Base-by-base conservation (phyloP, 2,113 vertebrate species). In the Rhinolophus sinicus region DNA sequence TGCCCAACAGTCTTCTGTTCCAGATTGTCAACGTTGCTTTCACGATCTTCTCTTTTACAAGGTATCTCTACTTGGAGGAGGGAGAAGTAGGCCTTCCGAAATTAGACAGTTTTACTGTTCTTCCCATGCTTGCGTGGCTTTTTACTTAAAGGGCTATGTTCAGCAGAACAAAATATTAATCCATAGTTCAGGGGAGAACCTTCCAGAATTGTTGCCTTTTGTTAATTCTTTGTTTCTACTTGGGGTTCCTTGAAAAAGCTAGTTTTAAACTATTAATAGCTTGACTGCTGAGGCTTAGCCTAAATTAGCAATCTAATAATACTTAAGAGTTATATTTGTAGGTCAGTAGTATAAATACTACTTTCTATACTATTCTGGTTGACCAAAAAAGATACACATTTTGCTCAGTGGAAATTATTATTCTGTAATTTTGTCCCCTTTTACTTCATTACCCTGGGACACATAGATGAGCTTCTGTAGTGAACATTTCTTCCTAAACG, bases 141-240 rank as follows among this genome's bases (percentile, higher is more conserved):
- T 92, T 88, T 85, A 54, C 76, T 84, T 92, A 90, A 90, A 72
- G 50, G 50, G 24, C 33, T 77, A 8, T 84, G 44, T 75, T 88
- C 35, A 47, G 18, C 50, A 87, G 84, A 86, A 69, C 50, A 50
- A 70, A 73, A 56, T 30, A 83, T 64, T 47, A 76, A 28, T 86
- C 5, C 72, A 58, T 76, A 70, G 70, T 33, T 93, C n/a, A 86
- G 52, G 26, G 56, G 60, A 84, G 30, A 81, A 62, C 67, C 47
- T 95, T 88, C 78, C n/a, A 10, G 58, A 81, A 94, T 30, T 80
- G 19, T 78, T 96, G 69, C 50, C 64, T 88, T 69, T 89, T 62
- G 38, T 82, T 77, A 92, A 80, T 47, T 70, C 78, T 77, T 91
- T 92, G 50, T 96, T 96, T 95, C 64, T 12, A 75, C 24, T 83